These are phyloP conservation scores for Falco punctatus DNA, from an alignment of 2,113 vertebrate genomes.

Conservation along the genomic window DNA sequence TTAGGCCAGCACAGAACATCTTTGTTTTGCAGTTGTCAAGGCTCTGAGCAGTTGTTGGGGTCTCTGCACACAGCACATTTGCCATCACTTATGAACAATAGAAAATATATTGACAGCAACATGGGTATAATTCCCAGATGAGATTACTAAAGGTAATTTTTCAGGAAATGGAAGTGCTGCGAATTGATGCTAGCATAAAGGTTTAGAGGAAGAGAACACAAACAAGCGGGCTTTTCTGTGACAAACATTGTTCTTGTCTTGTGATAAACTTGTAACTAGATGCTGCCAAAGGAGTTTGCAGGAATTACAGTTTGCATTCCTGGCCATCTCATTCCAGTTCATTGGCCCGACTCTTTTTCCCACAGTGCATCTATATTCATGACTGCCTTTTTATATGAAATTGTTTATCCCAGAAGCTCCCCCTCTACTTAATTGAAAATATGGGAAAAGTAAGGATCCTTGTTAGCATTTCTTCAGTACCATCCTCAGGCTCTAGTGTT, in stretches of 20 bases:
- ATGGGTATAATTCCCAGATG: neutral
- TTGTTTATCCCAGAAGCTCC: neutral
- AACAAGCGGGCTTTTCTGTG: neutral
- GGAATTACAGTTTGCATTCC: slow-evolving; percentile 20
- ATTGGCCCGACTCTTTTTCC: neutral
- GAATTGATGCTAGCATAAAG: neutral
- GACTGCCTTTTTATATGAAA: neutral
- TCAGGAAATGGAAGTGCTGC: neutral
- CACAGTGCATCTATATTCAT: neutral
- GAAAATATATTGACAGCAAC: slow-evolving; percentile 21
- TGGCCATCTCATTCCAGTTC: neutral
- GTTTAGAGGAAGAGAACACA: neutral
- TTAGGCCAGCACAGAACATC: slow-evolving; percentile 21
- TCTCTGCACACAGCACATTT: neutral
- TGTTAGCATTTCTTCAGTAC: neutral
- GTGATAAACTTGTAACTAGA: neutral
- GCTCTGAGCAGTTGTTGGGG: neutral
- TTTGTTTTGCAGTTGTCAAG: slow-evolving; percentile 51
- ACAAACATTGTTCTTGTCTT: neutral
- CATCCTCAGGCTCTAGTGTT: neutral
- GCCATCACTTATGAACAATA: neutral
- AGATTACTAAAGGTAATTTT: neutral
- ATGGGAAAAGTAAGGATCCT: neutral
- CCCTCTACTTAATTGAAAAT: neutral
- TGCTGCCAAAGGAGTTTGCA: neutral